Base-by-base conservation (phyloP, 2,797 vertebrate genomes). In the Oreonectes daqikongensis region DNA sequence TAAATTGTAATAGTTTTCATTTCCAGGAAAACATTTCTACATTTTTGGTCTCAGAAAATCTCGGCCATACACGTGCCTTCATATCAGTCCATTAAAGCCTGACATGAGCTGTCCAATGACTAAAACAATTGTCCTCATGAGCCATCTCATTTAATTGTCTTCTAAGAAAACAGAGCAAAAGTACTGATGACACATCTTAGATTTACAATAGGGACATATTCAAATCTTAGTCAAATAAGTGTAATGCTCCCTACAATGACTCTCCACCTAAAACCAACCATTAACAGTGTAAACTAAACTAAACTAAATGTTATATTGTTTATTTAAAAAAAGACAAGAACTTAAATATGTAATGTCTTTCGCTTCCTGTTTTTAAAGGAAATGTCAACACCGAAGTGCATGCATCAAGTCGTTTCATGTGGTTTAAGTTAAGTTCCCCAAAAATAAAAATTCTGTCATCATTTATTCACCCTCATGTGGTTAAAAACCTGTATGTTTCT, bases 41-140 rank as follows among this genome's bases (percentile, higher is more conserved):
- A 22, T 3, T 14, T 35, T 60, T 2, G 2, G 26, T 38, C 20
- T n/a, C 26, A 26, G 35, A 68, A 48, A 28, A 46, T 12, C 28
- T 38, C 22, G 11, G 52, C 20, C 48, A 32, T 53, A 15, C 17
- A 3, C 2, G 18, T 30, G 28, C 17, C 26, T 60, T 32, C 2
- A 2, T 55, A 42, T 30, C 52, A 46, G 38, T 32, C 52, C 15
- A 76, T 76, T n/a, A 50, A 15, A 75, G 26, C n/a, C n/a, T n/a
- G 26, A 44, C 42, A 32, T 44, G 59, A 15, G 30, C 15, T 64
- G 9, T 9, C 20, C 18, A 5, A 40, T 35, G 57, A 24, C 20
- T n/a, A 20, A 24, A 28, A 28, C 18, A 8, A 2, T 35, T 65
- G 22, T 48, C 14, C 24, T 72, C 18, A 17, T 10, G 17, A 9